A percentile compares a stretch with the other conserved stretches of the same genome.
Evolutionary conservation across 2,888 invertebrate genomes (phyloP).

Genomic region (Caenorhabditis sp.): DNA sequence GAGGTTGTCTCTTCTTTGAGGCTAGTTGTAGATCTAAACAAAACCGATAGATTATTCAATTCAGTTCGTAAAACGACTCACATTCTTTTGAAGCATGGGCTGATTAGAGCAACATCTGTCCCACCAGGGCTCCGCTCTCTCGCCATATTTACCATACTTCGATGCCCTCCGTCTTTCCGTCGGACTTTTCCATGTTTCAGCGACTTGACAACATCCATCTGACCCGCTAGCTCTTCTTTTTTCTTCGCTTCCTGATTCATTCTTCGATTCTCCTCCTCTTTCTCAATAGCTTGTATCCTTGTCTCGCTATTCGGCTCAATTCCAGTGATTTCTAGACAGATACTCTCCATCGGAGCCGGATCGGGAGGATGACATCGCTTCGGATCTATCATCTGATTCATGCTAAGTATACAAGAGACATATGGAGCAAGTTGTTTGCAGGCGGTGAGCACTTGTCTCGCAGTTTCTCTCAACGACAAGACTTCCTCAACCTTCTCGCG

Average conservation of each 20-base stretch:
- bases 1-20: slow-evolving; percentile 40
- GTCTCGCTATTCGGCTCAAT: slow-evolving; percentile 72
- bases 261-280: slow-evolving; percentile 53
- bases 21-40: slow-evolving; percentile 14
- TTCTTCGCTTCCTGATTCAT: slow-evolving; percentile 47
- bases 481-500: slow-evolving; percentile 54
- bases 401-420: slow-evolving; percentile 51
- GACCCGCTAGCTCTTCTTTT: slow-evolving; percentile 40
- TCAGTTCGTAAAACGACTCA: slow-evolving; percentile 9
- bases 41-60: no score
- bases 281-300: slow-evolving; percentile 53
- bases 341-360: slow-evolving; percentile 70
- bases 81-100: slow-evolving; percentile 42
- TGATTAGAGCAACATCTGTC: slow-evolving; percentile 52
- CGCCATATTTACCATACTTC: slow-evolving; percentile 41
- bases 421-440: slow-evolving; percentile 52
- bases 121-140: slow-evolving; percentile 60
- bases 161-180: slow-evolving; percentile 46
- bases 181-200: slow-evolving; percentile 47
- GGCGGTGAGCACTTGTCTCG: slow-evolving; percentile 48
- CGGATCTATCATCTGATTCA: slow-evolving; percentile 56
- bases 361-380: slow-evolving; percentile 59
- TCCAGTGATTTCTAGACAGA: slow-evolving; percentile 71
- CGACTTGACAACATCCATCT: slow-evolving; percentile 36
- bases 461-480: slow-evolving; percentile 40